Base-by-base conservation (phyloP, 2,113 vertebrate genomes). In the Blennius ocellaris region DNA sequence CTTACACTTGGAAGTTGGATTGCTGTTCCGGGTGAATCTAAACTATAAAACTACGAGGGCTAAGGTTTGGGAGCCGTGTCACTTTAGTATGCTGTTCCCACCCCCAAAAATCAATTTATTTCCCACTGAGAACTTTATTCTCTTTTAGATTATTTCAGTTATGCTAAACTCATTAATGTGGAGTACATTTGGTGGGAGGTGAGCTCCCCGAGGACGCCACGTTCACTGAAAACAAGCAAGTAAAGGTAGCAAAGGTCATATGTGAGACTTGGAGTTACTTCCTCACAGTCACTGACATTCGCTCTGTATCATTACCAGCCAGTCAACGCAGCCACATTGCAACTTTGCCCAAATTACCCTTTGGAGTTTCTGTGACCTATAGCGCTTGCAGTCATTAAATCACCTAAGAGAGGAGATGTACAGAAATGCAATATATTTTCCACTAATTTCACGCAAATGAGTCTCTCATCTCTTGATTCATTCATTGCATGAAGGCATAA, bases 371-470 rank as follows among this genome's bases (percentile, higher is more conserved):
- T 6, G 40, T 59, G 68, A 21, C 52, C 52, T 6, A 1, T 1
- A 7, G 36, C 67, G 62, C 45, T 6, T 4, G 44, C 64, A 14
- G 70, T 59, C 60, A 21, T 79, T 67, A 66, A 15, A 37, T 45
- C 11, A 10, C 51, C 63, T 48, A 67, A 12, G 40, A 56, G 54
- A n/a, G 10, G 37, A 51, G 40, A 61, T 7, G 11, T 11, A 5
- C 17, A 15, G 55, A 56, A 39, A 66, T 61, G 40, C 52, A 50
- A 44, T 41, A 12, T 7, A 14, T 57, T 17, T 12, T 50, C 40
- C 15, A 47, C 3, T 21, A 41, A 30, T 58, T 51, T 10, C 43
- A 59, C 73, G 43, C 7, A 0, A 55, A 17, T 17, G 2, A 49
- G 41, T 52, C 21, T 30, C 21, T 30, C 21, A 30, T 30, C 21